These are phyloP conservation scores for Rapana venosa DNA, from an alignment of 2,888 invertebrate species.

Conservation along the genomic window DNA sequence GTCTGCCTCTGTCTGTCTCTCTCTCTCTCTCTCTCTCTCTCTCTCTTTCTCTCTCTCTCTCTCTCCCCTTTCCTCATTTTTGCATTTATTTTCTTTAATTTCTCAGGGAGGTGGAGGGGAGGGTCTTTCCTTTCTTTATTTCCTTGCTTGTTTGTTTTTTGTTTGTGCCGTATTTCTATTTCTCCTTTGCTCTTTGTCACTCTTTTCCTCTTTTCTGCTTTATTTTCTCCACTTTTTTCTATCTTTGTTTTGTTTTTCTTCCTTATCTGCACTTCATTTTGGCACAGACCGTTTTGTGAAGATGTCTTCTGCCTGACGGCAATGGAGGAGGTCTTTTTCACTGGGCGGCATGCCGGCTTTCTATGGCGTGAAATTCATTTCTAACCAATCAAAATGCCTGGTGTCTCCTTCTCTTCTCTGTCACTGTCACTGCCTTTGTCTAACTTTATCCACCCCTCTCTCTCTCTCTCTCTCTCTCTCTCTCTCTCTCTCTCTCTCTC, in stretches of 20 bases:
- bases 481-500: background rate
- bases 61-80: background rate
- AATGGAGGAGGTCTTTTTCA: background rate
- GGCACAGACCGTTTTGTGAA: no score
- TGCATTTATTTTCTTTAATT: background rate
- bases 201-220: background rate
- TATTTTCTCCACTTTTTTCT: background rate
- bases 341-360: background rate
- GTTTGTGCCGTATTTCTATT: background rate
- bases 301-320: no score
- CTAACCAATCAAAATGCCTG: no score
- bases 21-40: background rate
- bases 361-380: background rate
- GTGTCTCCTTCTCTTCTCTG: background rate
- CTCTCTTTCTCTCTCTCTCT: background rate
- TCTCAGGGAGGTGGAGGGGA: background rate
- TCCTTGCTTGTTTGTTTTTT: background rate
- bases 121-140: background rate
- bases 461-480: background rate
- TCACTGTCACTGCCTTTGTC: background rate
- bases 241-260: background rate
- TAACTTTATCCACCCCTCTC: background rate
- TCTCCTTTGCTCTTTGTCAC: background rate
- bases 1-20: background rate
- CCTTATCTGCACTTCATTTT: background rate